A percentile compares a stretch with the other conserved stretches of the same genome.
phyloP scores from a whole-genome alignment of 2,888 invertebrate species.

The Sturmia bella region DNA sequence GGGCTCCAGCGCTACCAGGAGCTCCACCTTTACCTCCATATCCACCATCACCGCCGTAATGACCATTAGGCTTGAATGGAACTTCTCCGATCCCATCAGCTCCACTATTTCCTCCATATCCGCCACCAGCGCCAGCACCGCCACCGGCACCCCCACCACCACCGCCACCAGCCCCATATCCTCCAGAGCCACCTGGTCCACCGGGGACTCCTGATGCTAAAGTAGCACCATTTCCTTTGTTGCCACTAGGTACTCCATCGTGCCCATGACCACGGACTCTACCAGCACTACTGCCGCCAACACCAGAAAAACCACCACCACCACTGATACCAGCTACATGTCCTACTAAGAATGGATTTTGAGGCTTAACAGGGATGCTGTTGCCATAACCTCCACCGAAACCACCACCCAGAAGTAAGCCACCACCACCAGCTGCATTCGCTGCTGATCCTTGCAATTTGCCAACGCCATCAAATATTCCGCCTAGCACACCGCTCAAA shows the following conservation, averaged over 20 bases:
- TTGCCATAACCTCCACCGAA: slow-evolving; percentile 9
- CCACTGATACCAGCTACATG: background rate
- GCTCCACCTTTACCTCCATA: background rate
- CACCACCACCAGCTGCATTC: slow-evolving; percentile 55
- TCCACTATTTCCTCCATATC: background rate
- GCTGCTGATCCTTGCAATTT: slow-evolving; percentile 64
- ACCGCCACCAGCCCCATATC: slow-evolving; percentile 15
- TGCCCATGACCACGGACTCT: too few species aligned
- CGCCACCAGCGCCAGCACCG: background rate
- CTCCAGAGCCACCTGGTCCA: background rate
- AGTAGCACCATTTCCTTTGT: slow-evolving; percentile 25
- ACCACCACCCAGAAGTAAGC: slow-evolving; percentile 23
- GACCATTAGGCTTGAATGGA: background rate
- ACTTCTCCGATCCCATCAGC: background rate
- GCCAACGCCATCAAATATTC: slow-evolving; percentile 67
- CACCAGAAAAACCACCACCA: background rate
- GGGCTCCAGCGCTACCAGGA: slow-evolving; percentile 7
- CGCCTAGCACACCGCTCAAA: slow-evolving; percentile 66
- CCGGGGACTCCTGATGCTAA: background rate
- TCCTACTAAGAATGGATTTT: slow-evolving; percentile 36
- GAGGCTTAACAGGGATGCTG: background rate
- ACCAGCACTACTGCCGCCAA: background rate
- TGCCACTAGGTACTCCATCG: slow-evolving; percentile 18
- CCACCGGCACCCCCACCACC: background rate
- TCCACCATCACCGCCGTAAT: background rate